Evolutionary conservation across 2,888 invertebrate genomes (phyloP).

Genomic region (Epinotia demarniana): DNA sequence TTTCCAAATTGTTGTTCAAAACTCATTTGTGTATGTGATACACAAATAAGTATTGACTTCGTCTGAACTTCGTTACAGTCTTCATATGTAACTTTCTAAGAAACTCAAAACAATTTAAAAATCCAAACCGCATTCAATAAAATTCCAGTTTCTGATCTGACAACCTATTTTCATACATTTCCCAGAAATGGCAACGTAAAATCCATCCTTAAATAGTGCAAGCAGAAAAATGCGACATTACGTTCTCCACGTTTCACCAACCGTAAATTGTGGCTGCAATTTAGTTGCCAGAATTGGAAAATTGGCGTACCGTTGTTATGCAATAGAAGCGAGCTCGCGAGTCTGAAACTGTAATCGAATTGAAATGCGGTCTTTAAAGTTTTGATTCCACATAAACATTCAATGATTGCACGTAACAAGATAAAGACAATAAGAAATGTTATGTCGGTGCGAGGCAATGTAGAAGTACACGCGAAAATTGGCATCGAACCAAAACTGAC

Average conservation of each 20-base stretch:
- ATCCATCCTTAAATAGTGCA: constrained; percentile 1
- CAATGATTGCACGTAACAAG: constrained; percentile 47
- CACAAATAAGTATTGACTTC: too few species aligned
- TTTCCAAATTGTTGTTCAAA: too few species aligned
- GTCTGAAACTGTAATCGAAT: constrained; percentile 27
- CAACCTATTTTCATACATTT: not conserved
- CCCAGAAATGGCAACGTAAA: not conserved
- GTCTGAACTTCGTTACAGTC: too few species aligned
- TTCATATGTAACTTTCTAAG: too few species aligned
- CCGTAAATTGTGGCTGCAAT: constrained; percentile 37
- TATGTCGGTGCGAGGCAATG: constrained; percentile 47
- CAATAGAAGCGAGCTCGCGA: constrained; percentile 15
- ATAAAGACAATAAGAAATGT: constrained; percentile 47
- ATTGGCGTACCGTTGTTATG: constrained; percentile 38
- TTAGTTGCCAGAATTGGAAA: constrained; percentile 38
- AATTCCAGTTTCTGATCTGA: not conserved
- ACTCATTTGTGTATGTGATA: too few species aligned
- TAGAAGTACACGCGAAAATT: constrained; percentile 56
- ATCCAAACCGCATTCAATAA: not conserved
- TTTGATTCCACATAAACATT: constrained; percentile 53
- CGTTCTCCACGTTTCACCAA: not conserved
- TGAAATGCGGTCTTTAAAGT: constrained; percentile 43
- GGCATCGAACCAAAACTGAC: constrained; percentile 61
- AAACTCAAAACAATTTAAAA: too few species aligned
- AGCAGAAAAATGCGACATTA: constrained; percentile 9